Base-by-base conservation (phyloP, 2,888 invertebrate genomes). In the Schrankia costaestrigalis region DNA sequence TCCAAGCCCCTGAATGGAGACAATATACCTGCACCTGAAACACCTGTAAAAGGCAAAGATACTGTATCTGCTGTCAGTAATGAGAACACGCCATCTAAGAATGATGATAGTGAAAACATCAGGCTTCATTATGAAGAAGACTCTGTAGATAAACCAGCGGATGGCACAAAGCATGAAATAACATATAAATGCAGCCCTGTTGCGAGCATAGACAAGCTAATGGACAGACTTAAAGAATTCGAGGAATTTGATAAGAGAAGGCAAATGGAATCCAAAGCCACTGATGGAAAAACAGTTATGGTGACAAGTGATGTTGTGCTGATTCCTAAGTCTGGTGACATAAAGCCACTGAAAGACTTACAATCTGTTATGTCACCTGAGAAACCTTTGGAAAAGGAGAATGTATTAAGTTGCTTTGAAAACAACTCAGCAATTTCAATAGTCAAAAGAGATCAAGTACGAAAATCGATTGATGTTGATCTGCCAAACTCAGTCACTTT, bases 391-490 rank as follows among this genome's bases (percentile, higher is more conserved):
- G 81, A 86, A 56, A 89, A 89, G 44, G 88, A 87, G 48, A 88
- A 85, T 56, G 75, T 89, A 11, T 57, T 89, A 17, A 88, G 86
- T 52, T 87, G 87, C 50, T 88, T 89, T 47, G 89, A 89, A 63
- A 89, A 88, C 45, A 89, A 89, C 58, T 85, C 88, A 1, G 87
- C 88, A 15, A 88, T 89, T 51, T 89, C 89, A 33, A 86, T 89
- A 58, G 78, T 88, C 6, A 88, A 89, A 48, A 74, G 87, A 50
- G 89, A 89, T 58, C 83, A 83, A 46, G 78, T 77, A 3, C 73
- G 89, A 31, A 82, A 76, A 43, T 89, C 89, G 8, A 62, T 86
- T 25, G 89, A 89, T 34, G 66, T 88, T n/a, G 89, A 89, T 36
- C 60, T 81, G 21, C 81, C 88, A 9, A 83, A 87, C 50, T 85